Base-by-base conservation (phyloP, 1,140 invertebrate species). In the Eumeta japonica region DNA sequence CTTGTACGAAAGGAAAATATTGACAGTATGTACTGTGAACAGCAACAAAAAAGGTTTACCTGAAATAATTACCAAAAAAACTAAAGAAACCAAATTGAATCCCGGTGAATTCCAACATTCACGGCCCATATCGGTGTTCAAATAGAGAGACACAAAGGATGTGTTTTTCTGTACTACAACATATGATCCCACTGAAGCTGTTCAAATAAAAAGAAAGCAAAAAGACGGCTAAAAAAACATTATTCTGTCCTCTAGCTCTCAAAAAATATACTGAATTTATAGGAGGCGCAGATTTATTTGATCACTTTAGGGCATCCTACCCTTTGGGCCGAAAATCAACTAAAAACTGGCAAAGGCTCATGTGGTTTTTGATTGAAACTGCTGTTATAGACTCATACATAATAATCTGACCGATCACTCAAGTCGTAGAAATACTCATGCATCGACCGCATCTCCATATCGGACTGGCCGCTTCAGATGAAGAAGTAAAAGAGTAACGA, bases 201-300 rank as follows among this genome's bases (percentile, higher is more conserved):
- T 16, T 18, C 3, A 14, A 30, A 19, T 38, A 10, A 29, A 38
- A 16, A 16, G 27, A 17, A 38, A 10, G 7, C 36, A 38, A 19
- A 38, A 38, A 19, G 28, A 38, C 31, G 36, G 36, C 28, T n/a
- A 29, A 38, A 16, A 38, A 38, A 29, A 16, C 29, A 2, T 30
- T 30, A 12, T 19, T n/a, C 15, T 18, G 14, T 19, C 36, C 36
- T 1, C n/a, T 13, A 2, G 36, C 36, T 3, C 29, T 38, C 10
- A 20, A n/a, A 16, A 20, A 30, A 24, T 35, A 35, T 12, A 35
- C 33, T 19, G 11, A n/a, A 19, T 34, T 12, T 14, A 50, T 50
- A 43, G 50, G 44, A 3, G 45, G 50, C 12, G 48, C 46, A 10
- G 51, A 54, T 33, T 36, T 41, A 12, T 50, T 54, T 34, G 48